A percentile compares a stretch with the other conserved stretches of the same genome.
Conservation (phyloP, 2,113 vertebrate species). For the Gasterosteus aculeatus region DNA sequence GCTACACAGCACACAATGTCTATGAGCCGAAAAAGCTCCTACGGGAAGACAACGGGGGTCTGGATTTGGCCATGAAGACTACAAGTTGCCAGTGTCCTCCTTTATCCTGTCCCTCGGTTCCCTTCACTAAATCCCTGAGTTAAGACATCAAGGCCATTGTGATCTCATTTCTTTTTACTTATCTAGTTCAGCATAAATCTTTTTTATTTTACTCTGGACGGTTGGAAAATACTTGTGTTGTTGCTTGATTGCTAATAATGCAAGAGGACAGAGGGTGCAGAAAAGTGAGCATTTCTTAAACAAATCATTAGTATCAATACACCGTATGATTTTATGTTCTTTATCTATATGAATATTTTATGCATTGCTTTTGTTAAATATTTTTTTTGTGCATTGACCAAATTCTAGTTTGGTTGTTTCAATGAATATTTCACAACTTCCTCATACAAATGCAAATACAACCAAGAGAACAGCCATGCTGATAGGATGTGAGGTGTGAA, state of each 20-base stretch:
- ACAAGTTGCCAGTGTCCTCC: conserved; percentile 78
- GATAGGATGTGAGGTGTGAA: too few relatives aligned
- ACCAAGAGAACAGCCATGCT: too few relatives aligned
- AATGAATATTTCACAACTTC: too few relatives aligned
- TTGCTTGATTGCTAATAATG: conserved; percentile 20
- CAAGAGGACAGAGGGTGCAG: neutral
- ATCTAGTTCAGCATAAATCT: conserved; percentile 59
- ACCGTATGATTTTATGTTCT: neutral
- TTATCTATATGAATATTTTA: neutral
- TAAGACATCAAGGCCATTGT: conserved; percentile 75
- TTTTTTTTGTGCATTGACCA: neutral
- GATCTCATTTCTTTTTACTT: conserved; percentile 72
- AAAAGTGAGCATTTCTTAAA: neutral
- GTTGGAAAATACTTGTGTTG: conserved; percentile 21
- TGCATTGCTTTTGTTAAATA: neutral
- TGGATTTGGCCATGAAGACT: conserved; percentile 78
- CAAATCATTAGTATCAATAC: neutral
- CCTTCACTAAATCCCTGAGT: conserved; percentile 68
- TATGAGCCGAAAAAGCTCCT: conserved; percentile 72
- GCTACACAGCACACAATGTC: conserved; percentile 57
- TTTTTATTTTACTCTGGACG: conserved; percentile 29
- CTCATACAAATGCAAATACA: too few relatives aligned
- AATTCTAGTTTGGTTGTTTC: neutral
- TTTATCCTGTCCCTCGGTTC: conserved; percentile 70
- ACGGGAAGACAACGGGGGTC: conserved; percentile 82